phyloP scores from a whole-genome alignment of 2,888 invertebrate species.

The Tineola bisselliella region DNA sequence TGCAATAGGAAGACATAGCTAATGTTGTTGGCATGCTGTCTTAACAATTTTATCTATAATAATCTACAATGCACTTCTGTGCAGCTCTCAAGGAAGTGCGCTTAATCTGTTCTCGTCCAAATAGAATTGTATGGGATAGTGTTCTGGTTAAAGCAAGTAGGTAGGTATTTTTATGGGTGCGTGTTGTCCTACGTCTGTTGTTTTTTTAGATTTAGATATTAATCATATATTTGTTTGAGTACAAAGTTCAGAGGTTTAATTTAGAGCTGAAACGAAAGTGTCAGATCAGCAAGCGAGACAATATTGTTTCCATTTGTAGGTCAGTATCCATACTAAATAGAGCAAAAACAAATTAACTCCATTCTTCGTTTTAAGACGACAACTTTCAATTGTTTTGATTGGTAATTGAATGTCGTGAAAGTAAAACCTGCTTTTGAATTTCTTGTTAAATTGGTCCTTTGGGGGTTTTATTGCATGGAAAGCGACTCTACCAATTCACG shows the following conservation, averaged over 20 bases:
- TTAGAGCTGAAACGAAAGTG: neutral
- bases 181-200: too few relatives aligned
- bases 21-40: neutral
- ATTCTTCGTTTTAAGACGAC: neutral
- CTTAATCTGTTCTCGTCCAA: neutral
- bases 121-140: neutral
- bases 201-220: too few relatives aligned
- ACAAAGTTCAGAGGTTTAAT: neutral
- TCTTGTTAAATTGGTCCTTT: too few relatives aligned
- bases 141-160: neutral
- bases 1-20: neutral
- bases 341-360: neutral
- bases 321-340: neutral
- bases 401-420: neutral
- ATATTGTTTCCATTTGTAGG: neutral
- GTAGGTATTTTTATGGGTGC: too few relatives aligned
- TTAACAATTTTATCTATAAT: neutral
- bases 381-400: conserved; percentile 1
- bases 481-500: too few relatives aligned
- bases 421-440: neutral
- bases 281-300: neutral
- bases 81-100: neutral
- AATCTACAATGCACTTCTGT: neutral
- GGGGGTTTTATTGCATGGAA: too few relatives aligned
- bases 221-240: neutral